Conservation (phyloP, 2,888 invertebrate species). For the Timema cristinae region DNA sequence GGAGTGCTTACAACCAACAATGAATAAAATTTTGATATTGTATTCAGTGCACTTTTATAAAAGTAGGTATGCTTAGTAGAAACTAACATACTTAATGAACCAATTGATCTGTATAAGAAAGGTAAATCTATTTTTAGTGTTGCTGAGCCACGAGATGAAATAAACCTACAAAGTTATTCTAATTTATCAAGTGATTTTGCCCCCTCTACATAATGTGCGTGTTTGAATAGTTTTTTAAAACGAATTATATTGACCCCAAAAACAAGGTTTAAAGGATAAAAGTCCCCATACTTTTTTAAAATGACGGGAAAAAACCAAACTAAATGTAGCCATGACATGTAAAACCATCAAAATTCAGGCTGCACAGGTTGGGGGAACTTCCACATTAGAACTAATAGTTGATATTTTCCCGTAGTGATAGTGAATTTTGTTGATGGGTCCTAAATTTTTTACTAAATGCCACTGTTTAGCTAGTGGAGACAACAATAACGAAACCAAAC, state of each 20-base stretch:
- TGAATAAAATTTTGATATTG: background rate
- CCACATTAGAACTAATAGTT: background rate
- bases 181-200: no score
- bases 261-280: background rate
- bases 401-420: background rate
- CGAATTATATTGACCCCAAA: background rate
- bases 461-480: constrained; percentile 1
- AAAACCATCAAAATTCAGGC: background rate
- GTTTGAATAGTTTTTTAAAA: background rate
- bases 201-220: background rate
- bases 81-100: background rate
- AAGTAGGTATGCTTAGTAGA: background rate
- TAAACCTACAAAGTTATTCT: no score
- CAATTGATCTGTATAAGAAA: no score
- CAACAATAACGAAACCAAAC: background rate
- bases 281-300: background rate
- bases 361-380: background rate
- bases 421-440: background rate
- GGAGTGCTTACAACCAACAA: background rate
- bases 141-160: no score
- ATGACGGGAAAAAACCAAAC: background rate
- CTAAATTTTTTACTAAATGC: background rate
- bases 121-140: no score
- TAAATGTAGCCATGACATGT: background rate
- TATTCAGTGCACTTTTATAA: background rate